Conservation (phyloP, 2,797 vertebrate species). For the Gambusia yucatana region DNA sequence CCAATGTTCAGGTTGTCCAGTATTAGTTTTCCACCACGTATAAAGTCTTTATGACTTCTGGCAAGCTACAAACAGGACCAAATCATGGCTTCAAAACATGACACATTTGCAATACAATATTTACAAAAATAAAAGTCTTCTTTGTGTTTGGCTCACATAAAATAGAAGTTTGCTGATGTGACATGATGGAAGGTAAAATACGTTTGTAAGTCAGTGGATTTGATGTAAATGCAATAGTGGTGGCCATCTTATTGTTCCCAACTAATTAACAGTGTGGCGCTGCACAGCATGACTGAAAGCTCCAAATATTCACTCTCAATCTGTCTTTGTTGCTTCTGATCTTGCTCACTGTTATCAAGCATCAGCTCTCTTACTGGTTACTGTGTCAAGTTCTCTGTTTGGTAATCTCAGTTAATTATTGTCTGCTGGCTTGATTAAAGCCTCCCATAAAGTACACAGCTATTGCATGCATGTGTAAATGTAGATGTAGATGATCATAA, state of each 20-base stretch:
- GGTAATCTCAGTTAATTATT: slow-evolving; percentile 26
- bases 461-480: background rate
- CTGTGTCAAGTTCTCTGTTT: background rate
- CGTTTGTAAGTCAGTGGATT: background rate
- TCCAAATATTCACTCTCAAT: background rate
- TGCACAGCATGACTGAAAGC: background rate
- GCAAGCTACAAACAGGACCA: too few species aligned
- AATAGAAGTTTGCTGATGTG: background rate
- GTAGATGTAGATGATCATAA: background rate
- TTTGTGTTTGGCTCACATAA: background rate
- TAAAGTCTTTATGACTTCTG: too few species aligned
- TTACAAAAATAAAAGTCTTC: too few species aligned
- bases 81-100: too few species aligned
- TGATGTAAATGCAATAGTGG: background rate
- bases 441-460: background rate
- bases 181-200: background rate
- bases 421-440: background rate
- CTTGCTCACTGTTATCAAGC: slow-evolving; percentile 3
- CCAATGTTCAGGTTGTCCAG: too few species aligned
- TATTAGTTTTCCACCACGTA: too few species aligned
- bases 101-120: too few species aligned
- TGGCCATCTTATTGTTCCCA: background rate
- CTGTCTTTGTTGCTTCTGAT: slow-evolving; percentile 9
- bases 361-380: background rate
- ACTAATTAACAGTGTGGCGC: background rate